phyloP scores from a whole-genome alignment of 2,113 vertebrate species.

The Protobothrops mucrosquamatus region DNA sequence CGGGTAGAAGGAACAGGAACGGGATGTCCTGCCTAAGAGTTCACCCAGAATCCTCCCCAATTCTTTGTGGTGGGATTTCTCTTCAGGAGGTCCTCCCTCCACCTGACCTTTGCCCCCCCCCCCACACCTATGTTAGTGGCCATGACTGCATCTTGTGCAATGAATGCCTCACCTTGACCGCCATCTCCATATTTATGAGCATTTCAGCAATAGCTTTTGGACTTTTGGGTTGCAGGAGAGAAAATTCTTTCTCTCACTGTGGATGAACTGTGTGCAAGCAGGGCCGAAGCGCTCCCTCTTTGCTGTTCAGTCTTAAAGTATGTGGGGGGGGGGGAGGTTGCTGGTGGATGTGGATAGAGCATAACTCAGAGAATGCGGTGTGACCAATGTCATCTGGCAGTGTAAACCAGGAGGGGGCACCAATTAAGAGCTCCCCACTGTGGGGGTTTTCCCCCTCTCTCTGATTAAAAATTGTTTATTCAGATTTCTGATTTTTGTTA shows the following conservation, averaged over 20 bases:
- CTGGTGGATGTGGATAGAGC: background rate
- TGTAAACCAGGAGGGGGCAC: background rate
- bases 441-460: background rate
- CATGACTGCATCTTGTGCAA: background rate
- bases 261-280: background rate
- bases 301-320: background rate
- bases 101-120: too few species aligned
- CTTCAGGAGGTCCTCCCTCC: background rate
- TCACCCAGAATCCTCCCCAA: background rate
- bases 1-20: background rate
- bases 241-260: background rate
- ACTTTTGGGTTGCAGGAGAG: background rate
- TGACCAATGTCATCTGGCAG: background rate
- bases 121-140: background rate
- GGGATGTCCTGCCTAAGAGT: too few species aligned
- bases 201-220: background rate
- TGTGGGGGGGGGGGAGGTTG: background rate
- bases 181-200: too few species aligned
- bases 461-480: conserved; percentile 31
- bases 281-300: background rate
- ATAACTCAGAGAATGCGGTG: too few species aligned
- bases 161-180: too few species aligned
- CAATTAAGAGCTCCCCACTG: background rate
- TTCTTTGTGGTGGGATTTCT: background rate
- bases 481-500: conserved; percentile 5